phyloP scores from a whole-genome alignment of 1,140 invertebrate species.

The Pseudomyrmex cubaensis region DNA sequence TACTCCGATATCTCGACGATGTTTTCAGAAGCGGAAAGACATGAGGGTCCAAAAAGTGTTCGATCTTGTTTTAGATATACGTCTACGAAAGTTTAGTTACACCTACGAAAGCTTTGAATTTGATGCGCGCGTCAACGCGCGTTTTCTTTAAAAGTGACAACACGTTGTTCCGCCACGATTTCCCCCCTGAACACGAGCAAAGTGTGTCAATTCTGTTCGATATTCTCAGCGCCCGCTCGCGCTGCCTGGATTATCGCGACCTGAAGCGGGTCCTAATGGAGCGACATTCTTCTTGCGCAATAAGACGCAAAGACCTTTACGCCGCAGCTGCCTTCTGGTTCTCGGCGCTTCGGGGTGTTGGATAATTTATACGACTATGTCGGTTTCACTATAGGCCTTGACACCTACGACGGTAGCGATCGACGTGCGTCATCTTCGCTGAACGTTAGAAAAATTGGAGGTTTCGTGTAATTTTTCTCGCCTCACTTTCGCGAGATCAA shows the following conservation, averaged over 20 bases:
- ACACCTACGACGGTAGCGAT: constrained; percentile 64
- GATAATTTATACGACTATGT: constrained; percentile 57
- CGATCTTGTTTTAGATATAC: background rate
- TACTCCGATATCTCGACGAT: background rate
- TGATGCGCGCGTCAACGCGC: background rate
- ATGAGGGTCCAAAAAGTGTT: background rate
- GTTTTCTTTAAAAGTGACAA: constrained; percentile 5
- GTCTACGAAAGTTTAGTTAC: no score
- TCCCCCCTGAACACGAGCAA: background rate
- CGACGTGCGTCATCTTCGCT: background rate
- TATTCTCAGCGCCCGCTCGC: constrained; percentile 17
- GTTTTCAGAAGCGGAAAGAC: background rate
- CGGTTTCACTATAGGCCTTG: constrained; percentile 67
- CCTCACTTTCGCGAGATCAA: background rate
- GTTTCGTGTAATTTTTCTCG: constrained; percentile 1
- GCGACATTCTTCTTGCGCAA: constrained; percentile 75
- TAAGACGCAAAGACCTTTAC: constrained; percentile 73
- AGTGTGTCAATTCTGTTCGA: constrained; percentile 31
- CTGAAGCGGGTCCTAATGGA: constrained; percentile 66
- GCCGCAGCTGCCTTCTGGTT: constrained; percentile 57
- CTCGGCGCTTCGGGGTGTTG: constrained; percentile 23
- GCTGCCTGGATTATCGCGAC: constrained; percentile 32
- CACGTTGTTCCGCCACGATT: background rate
- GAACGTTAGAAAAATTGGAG: constrained; percentile 18
- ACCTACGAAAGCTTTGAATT: background rate